phyloP scores from a whole-genome alignment of 2,888 invertebrate genomes.

The Melanostoma scalare region DNA sequence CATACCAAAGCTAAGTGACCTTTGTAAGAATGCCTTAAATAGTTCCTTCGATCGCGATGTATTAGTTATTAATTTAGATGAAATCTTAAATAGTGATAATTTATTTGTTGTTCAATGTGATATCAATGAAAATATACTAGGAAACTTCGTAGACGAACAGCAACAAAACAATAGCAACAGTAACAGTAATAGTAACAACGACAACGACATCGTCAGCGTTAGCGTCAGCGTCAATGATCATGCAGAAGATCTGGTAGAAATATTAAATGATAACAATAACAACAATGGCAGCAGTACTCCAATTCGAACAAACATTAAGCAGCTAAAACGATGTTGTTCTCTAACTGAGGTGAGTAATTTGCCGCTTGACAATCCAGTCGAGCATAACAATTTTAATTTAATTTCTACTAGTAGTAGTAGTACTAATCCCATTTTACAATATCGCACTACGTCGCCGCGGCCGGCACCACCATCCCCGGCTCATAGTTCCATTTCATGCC shows the following conservation, averaged over 20 bases:
- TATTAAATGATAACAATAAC: conserved; percentile 72
- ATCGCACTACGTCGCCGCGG: conserved; percentile 5
- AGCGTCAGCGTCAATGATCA: conserved; percentile 24
- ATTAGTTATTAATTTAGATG: conserved; percentile 80
- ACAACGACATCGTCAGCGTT: conserved; percentile 28
- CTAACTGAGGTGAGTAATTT: conserved; percentile 70
- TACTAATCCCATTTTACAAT: conserved; percentile 33
- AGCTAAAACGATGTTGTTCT: conserved; percentile 62
- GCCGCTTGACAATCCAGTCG: conserved; percentile 70
- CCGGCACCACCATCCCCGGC: neutral
- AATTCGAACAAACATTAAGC: conserved; percentile 35
- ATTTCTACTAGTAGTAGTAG: conserved; percentile 12
- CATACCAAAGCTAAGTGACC: conserved; percentile 82
- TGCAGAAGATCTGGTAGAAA: conserved; percentile 62
- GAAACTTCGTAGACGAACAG: conserved; percentile 74
- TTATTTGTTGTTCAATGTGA: conserved; percentile 81
- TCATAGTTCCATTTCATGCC: conserved; percentile 54
- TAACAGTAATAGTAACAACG: conserved; percentile 9
- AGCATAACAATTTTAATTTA: conserved; percentile 66
- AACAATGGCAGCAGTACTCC: conserved; percentile 20
- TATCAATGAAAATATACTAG: conserved; percentile 81
- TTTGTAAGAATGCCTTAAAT: conserved; percentile 82
- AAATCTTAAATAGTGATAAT: conserved; percentile 80
- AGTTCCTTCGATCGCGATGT: conserved; percentile 80
- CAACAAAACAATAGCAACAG: conserved; percentile 32